phyloP scores from a whole-genome alignment of 2,888 invertebrate species.

The Nycteola revayana region DNA sequence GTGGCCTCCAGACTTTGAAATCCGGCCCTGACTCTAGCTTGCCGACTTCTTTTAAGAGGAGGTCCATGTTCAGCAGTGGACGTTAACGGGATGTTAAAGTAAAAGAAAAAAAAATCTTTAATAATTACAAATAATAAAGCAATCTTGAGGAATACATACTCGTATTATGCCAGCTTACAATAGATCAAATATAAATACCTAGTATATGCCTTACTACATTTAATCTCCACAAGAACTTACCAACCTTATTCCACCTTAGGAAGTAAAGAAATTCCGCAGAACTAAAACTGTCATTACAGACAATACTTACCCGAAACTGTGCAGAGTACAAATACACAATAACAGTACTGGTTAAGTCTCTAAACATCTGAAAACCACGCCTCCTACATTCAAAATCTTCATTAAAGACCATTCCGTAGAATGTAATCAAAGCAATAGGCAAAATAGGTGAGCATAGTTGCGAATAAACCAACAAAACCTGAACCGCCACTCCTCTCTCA shows the following conservation, averaged over 20 bases:
- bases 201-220: too few species aligned
- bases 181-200: too few species aligned
- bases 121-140: too few species aligned
- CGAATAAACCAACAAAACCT: constrained; percentile 44
- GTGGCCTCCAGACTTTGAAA: too few species aligned
- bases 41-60: too few species aligned
- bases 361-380: constrained; percentile 57
- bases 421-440: constrained; percentile 77
- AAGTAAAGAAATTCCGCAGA: constrained; percentile 15
- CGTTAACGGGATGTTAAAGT: too few species aligned
- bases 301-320: constrained; percentile 29
- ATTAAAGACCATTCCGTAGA: constrained; percentile 69
- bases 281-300: constrained; percentile 27
- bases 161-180: too few species aligned
- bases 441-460: constrained; percentile 77
- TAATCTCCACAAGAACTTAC: constrained; percentile 11
- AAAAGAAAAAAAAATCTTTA: too few species aligned
- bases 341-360: constrained; percentile 49
- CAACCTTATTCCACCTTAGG: constrained; percentile 4
- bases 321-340: constrained; percentile 36
- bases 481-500: constrained; percentile 41
- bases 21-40: too few species aligned
- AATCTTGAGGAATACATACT: too few species aligned
- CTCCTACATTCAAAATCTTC: constrained; percentile 70
- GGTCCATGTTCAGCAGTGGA: too few species aligned